Percentiles rank a stretch among this genome's conserved stretches.
Conservation (phyloP, 1,140 invertebrate genomes). For the Drusus annulatus region DNA sequence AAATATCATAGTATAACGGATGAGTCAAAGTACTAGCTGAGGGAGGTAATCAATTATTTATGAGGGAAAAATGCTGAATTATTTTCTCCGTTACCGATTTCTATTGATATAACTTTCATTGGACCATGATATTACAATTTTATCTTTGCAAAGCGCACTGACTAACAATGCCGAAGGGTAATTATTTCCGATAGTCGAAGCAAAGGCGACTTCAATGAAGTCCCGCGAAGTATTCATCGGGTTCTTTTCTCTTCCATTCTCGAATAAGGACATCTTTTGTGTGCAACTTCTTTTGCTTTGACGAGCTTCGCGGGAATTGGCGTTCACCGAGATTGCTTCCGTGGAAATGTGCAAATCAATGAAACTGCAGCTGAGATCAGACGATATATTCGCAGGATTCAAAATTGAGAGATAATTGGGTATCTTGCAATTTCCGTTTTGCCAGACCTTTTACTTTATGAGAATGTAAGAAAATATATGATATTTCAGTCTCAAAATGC, state of each 20-base stretch:
- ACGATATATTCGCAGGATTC: no score
- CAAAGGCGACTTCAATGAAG: not conserved
- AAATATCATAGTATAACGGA: no score
- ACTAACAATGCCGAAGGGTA: not conserved
- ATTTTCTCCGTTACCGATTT: not conserved
- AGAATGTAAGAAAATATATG: no score
- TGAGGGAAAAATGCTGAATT: not conserved
- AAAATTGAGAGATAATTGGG: no score
- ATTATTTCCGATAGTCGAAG: conserved; percentile 9
- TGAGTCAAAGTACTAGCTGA: no score
- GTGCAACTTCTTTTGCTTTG: conserved; percentile 15
- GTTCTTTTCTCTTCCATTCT: not conserved
- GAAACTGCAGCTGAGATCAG: no score
- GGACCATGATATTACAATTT: not conserved
- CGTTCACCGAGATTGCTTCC: conserved; percentile 19
- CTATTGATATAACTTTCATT: not conserved
- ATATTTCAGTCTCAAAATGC: no score
- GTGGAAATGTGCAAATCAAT: not conserved
- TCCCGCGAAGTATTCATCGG: not conserved
- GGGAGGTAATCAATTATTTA: not conserved
- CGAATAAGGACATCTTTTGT: conserved; percentile 23
- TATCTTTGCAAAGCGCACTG: not conserved
- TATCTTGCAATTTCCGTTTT: no score
- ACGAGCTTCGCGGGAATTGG: not conserved
- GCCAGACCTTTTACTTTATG: no score